Percentiles rank a stretch among this genome's conserved stretches.
Evolutionary conservation across 2,797 vertebrate species (phyloP).

Genomic region (Mallotus villosus): DNA sequence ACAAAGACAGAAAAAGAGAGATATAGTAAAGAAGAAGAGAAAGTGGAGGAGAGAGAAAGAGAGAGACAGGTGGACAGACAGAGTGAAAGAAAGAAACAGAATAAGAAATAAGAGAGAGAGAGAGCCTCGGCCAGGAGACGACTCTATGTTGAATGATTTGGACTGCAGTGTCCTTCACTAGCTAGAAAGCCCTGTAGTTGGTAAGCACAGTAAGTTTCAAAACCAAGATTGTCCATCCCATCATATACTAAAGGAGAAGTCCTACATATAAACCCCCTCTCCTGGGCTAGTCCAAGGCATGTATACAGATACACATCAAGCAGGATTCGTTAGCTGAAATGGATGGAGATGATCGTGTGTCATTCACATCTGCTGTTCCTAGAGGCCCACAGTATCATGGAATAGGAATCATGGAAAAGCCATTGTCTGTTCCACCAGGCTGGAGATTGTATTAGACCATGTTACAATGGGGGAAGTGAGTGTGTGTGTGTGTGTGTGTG

Average conservation of each 20-base stretch:
- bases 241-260: too few species aligned
- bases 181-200: too few species aligned
- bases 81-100: not conserved
- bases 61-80: too few species aligned
- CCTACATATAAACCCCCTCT: not conserved
- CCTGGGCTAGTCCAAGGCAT: not conserved
- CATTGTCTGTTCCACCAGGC: constrained; percentile 61
- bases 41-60: too few species aligned
- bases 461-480: constrained; percentile 11
- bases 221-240: too few species aligned
- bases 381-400: constrained; percentile 55
- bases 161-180: not conserved
- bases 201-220: too few species aligned
- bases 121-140: not conserved
- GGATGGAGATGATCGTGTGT: constrained; percentile 66
- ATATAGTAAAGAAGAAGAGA: too few species aligned
- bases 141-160: not conserved
- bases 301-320: constrained; percentile 1
- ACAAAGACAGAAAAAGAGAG: too few species aligned
- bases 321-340: constrained; percentile 70
- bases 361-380: constrained; percentile 67
- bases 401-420: constrained; percentile 70
- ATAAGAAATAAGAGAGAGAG: too few species aligned
- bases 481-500: constrained; percentile 28
- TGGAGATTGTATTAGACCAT: constrained; percentile 32